Base-by-base conservation (phyloP, 2,888 invertebrate species). In the Protonemura montana region DNA sequence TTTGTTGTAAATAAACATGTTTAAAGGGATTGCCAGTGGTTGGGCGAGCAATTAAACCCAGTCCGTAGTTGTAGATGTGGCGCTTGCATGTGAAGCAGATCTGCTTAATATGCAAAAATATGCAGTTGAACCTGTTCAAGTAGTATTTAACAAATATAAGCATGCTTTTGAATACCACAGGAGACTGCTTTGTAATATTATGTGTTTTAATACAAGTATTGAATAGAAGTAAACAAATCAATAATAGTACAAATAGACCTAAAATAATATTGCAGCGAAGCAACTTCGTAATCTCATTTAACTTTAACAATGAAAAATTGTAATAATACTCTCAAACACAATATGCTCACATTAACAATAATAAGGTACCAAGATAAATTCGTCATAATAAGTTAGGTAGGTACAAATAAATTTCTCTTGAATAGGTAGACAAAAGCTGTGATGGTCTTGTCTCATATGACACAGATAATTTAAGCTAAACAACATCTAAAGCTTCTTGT, bases 361-460 rank as follows among this genome's bases (percentile, higher is more conserved):
- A 28, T 78, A 81, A 30, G n/a, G 35, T 29, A 30, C n/a, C n/a
- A 21, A 81, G 2, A 30, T 81, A 81, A 81, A 81, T 27, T 81
- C 59, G 1, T 59, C 13, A 21, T 59, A 59, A 59, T 59, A 59
- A 59, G 59, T 59, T 59, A 59, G 59, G 35, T 3, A 10, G 35
- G 59, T 59, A 59, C 78, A 78, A 81, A 29, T 28, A 28, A 81
- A 84, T 76, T 83, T 59, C 76, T 26, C 29, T 84, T 84, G 76
- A 59, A 84, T 59, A 10, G 35, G 35, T 35, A 84, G 28, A 84
- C 84, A 76, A 59, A 84, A 84, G 84, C 84, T 84, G 28, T 28
- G 29, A 83, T 83, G 82, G 81, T 81, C 59, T 59, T 59, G 30
- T 81, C 81, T 81, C 81, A 80, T n/a, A 7, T 81, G 81, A 28